A percentile compares a stretch with the other conserved stretches of the same genome.
phyloP scores from a whole-genome alignment of 2,797 vertebrate genomes.

The Austrolebias charrua region DNA sequence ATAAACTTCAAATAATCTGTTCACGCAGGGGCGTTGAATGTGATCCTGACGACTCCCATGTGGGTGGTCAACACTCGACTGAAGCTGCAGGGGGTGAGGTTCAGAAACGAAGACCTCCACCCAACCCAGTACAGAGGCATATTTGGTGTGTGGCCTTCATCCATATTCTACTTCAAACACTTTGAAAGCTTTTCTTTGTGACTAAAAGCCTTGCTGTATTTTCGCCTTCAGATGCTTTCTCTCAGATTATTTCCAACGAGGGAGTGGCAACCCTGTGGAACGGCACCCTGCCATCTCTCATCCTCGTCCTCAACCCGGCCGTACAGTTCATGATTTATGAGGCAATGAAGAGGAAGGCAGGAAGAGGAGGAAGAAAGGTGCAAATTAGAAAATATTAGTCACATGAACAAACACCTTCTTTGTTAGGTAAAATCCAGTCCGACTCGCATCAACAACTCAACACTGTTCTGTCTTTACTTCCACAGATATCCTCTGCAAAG shows the following conservation, averaged over 20 bases:
- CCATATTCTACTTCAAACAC: neutral
- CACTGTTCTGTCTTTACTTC: constrained; percentile 4
- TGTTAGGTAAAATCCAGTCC: neutral
- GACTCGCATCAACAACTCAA: neutral
- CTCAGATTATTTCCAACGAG: constrained; percentile 79
- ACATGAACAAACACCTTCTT: neutral
- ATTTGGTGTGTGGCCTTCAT: constrained; percentile 65
- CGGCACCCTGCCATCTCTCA: constrained; percentile 80
- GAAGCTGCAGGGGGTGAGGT: constrained; percentile 84
- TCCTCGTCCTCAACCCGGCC: constrained; percentile 83
- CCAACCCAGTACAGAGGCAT: constrained; percentile 84
- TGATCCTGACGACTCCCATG: constrained; percentile 84
- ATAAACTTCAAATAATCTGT: constrained; percentile 7
- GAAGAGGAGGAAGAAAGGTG: constrained; percentile 72
- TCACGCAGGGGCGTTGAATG: constrained; percentile 78
- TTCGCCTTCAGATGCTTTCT: constrained; percentile 76
- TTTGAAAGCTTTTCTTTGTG: neutral
- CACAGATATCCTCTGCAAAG: constrained; percentile 80
- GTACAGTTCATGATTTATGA: constrained; percentile 86
- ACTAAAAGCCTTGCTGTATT: neutral
- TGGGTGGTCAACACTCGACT: constrained; percentile 87
- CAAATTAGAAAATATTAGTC: neutral
- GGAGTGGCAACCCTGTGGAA: constrained; percentile 81
- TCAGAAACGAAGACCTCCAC: constrained; percentile 81
- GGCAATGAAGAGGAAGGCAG: constrained; percentile 81